Percentiles rank a stretch among this genome's conserved stretches.
Conservation (phyloP, 2,797 vertebrate genomes). For the Prionace glauca region DNA sequence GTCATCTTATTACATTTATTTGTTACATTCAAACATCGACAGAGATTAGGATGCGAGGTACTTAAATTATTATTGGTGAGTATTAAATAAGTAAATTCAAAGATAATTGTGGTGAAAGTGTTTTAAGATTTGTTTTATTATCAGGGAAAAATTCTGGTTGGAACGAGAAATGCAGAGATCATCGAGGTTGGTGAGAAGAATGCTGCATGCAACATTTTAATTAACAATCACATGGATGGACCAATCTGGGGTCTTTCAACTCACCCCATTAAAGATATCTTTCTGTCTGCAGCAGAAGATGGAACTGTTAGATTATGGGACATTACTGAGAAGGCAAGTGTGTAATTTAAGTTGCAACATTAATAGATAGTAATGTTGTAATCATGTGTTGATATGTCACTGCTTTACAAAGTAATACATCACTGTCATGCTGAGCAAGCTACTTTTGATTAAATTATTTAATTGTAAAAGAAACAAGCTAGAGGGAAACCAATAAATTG, state of each 20-base stretch:
- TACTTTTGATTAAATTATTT: not conserved
- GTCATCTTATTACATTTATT: not conserved
- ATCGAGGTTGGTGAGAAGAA: slow-evolving; percentile 97
- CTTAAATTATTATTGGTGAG: not conserved
- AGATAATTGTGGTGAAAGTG: not conserved
- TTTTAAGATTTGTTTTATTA: slow-evolving; percentile 5
- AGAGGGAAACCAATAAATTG: not conserved
- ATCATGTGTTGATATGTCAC: not conserved
- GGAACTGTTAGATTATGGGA: slow-evolving; percentile 94
- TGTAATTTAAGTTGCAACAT: slow-evolving; percentile 14
- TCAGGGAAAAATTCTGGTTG: slow-evolving; percentile 91
- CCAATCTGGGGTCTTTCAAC: slow-evolving; percentile 87
- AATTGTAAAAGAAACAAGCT: not conserved
- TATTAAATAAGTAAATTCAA: not conserved
- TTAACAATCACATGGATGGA: slow-evolving; percentile 89
- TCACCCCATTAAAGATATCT: slow-evolving; percentile 85
- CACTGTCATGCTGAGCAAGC: not conserved
- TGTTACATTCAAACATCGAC: not conserved
- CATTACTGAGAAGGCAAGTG: slow-evolving; percentile 80
- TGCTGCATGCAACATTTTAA: slow-evolving; percentile 86
- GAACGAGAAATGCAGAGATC: slow-evolving; percentile 88
- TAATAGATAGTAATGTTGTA: not conserved
- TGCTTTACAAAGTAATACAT: not conserved
- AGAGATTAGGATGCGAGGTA: not conserved
- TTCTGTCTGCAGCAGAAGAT: slow-evolving; percentile 90